Evolutionary conservation across 2,113 vertebrate species (phyloP), one percentile per base, ranked within the genome.

Genomic region (Sciurus niger): DNA sequence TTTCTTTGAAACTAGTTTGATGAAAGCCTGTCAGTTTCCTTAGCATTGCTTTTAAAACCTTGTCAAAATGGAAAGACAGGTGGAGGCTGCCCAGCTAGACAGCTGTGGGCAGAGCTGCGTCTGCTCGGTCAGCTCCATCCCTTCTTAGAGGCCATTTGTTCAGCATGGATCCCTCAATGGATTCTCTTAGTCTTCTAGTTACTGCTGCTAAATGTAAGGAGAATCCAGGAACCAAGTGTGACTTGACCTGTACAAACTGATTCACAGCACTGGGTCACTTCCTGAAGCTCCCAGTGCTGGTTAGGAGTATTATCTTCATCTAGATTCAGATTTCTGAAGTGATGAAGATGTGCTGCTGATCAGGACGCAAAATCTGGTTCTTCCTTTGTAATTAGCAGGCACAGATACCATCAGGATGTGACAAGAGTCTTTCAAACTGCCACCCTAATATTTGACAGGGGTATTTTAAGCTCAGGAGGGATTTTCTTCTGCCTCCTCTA

Each of bases 111-210:
- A 18, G 22, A 85, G 5, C 28, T 43, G 6, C 46, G 1, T 51
- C 28, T 74, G 24, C 2, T n/a, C 72, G 4, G 1, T 55, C 85
- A 14, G 53, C 6, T 34, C 14, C 18, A 4, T 34, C 4, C 1
- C 11, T 2, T 84, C 14, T 32, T 34, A 8, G 13, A 34, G 28
- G 18, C 24, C 25, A 46, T n/a, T 55, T 55, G 14, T 3, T 67
- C 37, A 37, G 16, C 20, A 22, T 6, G 17, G 8, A 43, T 7
- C 0, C n/a, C 55, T 46, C 6, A 37, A 8, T 74, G 8, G 8
- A 5, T 2, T 48, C 2, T n/a, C 11, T 65, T 3, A 43, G 14
- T 11, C 0, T 16, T 20, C 12, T 37, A 6, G 43, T 65, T 43
- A 43, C 30, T 53, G 10, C 4, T 70, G 37, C 10, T 65, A 74